These are phyloP conservation scores for Esox lucius DNA, from an alignment of 2,797 vertebrate genomes.

Conservation along the genomic window DNA sequence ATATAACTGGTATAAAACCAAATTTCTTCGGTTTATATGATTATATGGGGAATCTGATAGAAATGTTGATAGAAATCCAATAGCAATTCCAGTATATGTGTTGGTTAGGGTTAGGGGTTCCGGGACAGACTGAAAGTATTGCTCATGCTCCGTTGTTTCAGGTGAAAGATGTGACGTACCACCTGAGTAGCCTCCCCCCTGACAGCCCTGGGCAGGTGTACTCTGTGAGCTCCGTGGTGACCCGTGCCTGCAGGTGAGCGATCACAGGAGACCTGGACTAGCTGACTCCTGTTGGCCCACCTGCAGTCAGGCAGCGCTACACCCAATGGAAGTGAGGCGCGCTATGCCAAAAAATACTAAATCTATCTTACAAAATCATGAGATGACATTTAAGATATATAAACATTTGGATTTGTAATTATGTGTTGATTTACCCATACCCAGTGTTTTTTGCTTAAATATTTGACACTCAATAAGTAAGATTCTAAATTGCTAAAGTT, in stretches of 20 bases:
- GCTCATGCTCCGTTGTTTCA: slow-evolving; percentile 23
- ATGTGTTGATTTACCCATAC: no score
- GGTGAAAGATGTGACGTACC: slow-evolving; percentile 67
- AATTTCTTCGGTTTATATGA: no score
- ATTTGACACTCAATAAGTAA: no score
- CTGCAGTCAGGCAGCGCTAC: background rate
- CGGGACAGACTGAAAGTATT: background rate
- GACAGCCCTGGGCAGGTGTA: slow-evolving; percentile 67
- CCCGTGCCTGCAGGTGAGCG: slow-evolving; percentile 67
- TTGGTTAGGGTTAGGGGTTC: background rate
- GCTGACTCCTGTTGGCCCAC: background rate
- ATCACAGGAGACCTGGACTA: background rate
- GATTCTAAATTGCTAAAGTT: no score
- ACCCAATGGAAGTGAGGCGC: no score
- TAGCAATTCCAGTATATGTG: background rate
- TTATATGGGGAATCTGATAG: background rate
- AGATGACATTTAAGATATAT: no score
- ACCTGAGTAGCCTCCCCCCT: slow-evolving; percentile 71
- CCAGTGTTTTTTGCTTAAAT: no score
- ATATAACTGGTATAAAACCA: background rate
- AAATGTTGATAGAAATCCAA: background rate
- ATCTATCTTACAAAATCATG: no score
- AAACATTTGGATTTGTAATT: no score
- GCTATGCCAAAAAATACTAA: no score
- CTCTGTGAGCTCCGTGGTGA: slow-evolving; percentile 65